Evolutionary conservation across 2,888 invertebrate species (phyloP).

Genomic region (Vanessa cardui): DNA sequence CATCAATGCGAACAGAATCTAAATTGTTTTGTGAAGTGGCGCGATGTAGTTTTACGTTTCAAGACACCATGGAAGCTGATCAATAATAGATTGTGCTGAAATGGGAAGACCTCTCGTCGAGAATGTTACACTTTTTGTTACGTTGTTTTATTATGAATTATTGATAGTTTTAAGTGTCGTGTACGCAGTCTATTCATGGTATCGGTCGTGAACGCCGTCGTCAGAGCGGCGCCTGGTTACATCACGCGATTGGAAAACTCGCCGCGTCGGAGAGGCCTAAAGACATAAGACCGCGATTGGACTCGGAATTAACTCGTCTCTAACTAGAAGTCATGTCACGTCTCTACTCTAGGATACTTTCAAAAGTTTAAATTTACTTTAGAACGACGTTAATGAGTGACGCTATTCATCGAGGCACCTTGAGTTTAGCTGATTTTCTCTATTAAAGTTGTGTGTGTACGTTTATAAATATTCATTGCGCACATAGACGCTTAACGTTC

Average conservation of each 20-base stretch:
- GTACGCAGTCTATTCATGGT: conserved; percentile 48
- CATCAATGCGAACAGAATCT: conserved; percentile 28
- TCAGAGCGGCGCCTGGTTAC: conserved; percentile 73
- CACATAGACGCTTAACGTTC: conserved; percentile 44
- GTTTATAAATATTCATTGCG: conserved; percentile 69
- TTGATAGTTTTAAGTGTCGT: conserved; percentile 46
- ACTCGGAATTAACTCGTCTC: conserved; percentile 54
- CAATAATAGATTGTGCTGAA: conserved; percentile 31
- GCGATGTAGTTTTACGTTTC: background rate
- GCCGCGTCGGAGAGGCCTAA: conserved; percentile 62
- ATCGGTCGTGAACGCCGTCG: conserved; percentile 52
- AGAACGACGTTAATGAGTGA: conserved; percentile 68
- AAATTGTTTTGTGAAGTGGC: conserved; percentile 19
- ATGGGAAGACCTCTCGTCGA: conserved; percentile 29
- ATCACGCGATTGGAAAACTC: conserved; percentile 76
- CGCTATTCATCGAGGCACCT: conserved; percentile 49
- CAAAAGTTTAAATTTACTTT: conserved; percentile 73
- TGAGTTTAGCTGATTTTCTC: conserved; percentile 50
- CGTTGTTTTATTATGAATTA: conserved; percentile 47
- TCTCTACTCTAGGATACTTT: conserved; percentile 64
- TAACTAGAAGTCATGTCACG: conserved; percentile 63
- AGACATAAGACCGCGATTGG: conserved; percentile 60
- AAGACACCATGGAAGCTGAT: conserved; percentile 21
- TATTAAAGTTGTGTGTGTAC: conserved; percentile 53
- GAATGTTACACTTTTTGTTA: conserved; percentile 42